Evolutionary conservation across 2,888 invertebrate species (phyloP).

Genomic region (Heliconius hortense): DNA sequence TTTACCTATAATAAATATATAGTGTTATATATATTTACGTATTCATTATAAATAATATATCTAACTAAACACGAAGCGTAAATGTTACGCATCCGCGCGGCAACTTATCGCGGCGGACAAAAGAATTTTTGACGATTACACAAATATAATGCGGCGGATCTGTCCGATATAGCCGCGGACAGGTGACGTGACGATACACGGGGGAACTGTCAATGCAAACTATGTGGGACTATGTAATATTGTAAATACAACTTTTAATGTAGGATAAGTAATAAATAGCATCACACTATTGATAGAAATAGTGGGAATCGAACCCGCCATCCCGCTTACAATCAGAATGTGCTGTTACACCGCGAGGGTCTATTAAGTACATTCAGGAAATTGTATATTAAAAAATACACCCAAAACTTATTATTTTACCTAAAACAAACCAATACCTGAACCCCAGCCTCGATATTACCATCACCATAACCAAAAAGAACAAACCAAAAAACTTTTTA

Average conservation of each 20-base stretch:
- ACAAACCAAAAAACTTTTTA: slow-evolving; percentile 27
- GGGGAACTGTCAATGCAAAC: slow-evolving; percentile 21
- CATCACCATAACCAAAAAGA: slow-evolving; percentile 1
- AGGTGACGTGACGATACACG: slow-evolving; percentile 66
- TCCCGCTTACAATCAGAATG: too few relatives aligned
- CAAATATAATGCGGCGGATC: slow-evolving; percentile 68
- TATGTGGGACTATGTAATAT: not conserved
- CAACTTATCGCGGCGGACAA: slow-evolving; percentile 67
- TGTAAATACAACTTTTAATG: not conserved
- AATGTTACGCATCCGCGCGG: slow-evolving; percentile 49
- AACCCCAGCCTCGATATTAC: not conserved
- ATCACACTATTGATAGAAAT: too few relatives aligned
- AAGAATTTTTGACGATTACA: slow-evolving; percentile 75
- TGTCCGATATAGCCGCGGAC: slow-evolving; percentile 62
- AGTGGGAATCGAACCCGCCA: too few relatives aligned
- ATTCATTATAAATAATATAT: not conserved
- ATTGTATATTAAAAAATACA: too few relatives aligned
- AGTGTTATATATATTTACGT: not conserved
- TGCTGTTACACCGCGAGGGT: too few relatives aligned
- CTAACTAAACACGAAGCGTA: not conserved
- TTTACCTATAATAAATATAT: too few relatives aligned
- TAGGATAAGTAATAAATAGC: not conserved
- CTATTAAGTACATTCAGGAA: too few relatives aligned
- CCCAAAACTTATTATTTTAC: not conserved
- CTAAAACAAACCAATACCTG: not conserved